Evolutionary conservation across 2,888 invertebrate genomes (phyloP).

Genomic region (Caenorhabditis sp.): DNA sequence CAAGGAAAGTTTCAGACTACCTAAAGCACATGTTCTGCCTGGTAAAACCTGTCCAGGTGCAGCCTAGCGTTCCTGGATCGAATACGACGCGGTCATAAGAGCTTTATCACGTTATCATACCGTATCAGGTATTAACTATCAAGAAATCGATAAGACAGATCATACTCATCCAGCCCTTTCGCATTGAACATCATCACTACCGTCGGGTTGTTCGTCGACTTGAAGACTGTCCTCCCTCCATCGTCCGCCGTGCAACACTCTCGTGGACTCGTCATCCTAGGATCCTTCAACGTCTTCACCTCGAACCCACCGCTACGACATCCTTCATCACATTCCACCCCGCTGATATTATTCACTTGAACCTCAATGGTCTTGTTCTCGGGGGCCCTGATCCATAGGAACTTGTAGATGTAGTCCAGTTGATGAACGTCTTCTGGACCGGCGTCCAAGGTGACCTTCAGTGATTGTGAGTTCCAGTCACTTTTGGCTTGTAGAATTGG

Average conservation of each 20-base stretch:
- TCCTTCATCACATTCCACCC: not conserved
- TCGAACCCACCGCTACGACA: constrained; percentile 3
- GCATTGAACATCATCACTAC: constrained; percentile 14
- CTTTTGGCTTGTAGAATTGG: constrained; percentile 13
- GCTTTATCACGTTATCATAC: no score
- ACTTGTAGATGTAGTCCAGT: constrained; percentile 28
- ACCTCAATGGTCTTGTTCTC: not conserved
- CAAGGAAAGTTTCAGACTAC: not conserved
- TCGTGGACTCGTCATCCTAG: constrained; percentile 14
- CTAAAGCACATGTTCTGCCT: constrained; percentile 2
- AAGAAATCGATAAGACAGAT: constrained; percentile 7
- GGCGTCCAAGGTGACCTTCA: constrained; percentile 15
- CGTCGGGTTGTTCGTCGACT: constrained; percentile 8
- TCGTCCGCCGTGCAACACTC: not conserved
- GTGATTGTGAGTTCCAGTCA: no score
- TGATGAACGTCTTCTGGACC: not conserved
- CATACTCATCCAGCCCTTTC: constrained; percentile 16
- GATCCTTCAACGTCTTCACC: constrained; percentile 8
- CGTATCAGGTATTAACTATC: not conserved
- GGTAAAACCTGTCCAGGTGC: no score
- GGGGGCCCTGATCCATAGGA: constrained; percentile 37
- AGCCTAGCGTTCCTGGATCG: no score
- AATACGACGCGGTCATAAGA: no score
- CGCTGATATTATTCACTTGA: not conserved
- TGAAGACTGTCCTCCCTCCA: not conserved